Evolutionary conservation across 2,797 vertebrate species (phyloP).

Genomic region (Lateolabrax maculatus): DNA sequence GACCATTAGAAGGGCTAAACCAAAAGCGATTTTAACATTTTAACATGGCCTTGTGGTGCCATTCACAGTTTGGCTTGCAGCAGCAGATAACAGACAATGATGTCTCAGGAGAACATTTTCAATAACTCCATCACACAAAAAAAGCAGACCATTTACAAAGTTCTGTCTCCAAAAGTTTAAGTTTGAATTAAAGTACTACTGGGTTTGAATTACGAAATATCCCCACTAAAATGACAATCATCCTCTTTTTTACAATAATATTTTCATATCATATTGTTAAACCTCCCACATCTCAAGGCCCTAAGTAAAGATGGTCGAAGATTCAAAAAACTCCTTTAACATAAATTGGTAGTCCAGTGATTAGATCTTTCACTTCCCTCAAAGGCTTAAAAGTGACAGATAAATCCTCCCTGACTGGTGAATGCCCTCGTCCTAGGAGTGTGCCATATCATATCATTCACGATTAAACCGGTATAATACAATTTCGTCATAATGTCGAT

Average conservation of each 20-base stretch:
- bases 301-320: neutral
- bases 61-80: constrained; percentile 51
- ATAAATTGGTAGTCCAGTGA: no score
- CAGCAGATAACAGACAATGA: constrained; percentile 30
- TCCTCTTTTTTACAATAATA: neutral
- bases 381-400: no score
- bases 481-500: no score
- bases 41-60: constrained; percentile 36
- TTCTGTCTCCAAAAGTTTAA: constrained; percentile 18
- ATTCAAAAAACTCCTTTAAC: no score
- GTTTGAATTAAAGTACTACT: neutral
- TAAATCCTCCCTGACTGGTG: neutral
- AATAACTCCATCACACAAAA: constrained; percentile 17
- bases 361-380: no score
- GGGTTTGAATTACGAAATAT: neutral
- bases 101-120: constrained; percentile 1
- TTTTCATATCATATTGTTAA: neutral
- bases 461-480: no score
- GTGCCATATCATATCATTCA: no score
- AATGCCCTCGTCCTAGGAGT: no score
- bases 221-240: neutral
- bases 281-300: neutral
- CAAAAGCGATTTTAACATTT: constrained; percentile 58
- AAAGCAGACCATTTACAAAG: constrained; percentile 12
- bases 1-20: constrained; percentile 58